Percentiles rank a stretch among this genome's conserved stretches.
Conservation (phyloP, 2,113 vertebrate genomes). For the Pontoporia blainvillei region DNA sequence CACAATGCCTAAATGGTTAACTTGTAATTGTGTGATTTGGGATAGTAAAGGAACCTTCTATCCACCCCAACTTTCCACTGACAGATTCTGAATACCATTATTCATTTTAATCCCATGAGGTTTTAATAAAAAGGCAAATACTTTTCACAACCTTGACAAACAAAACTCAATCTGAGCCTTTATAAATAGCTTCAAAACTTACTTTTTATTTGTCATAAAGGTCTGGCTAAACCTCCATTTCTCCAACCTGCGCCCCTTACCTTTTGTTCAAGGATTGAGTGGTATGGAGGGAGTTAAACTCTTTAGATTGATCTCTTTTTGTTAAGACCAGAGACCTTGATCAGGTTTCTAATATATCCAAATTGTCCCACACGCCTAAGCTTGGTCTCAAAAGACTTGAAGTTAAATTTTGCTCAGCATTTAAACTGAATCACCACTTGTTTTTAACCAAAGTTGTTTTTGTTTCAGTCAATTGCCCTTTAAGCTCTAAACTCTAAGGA, state of each 20-base stretch:
- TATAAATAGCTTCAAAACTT: slow-evolving; percentile 10
- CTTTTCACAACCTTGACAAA: slow-evolving; percentile 37
- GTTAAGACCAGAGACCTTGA: background rate
- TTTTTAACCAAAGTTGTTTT: slow-evolving; percentile 59
- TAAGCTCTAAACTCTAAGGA: slow-evolving; percentile 46
- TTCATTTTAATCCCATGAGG: background rate
- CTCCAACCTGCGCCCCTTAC: background rate
- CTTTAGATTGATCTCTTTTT: background rate
- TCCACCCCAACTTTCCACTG: background rate
- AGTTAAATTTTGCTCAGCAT: slow-evolving; percentile 13
- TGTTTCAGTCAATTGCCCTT: slow-evolving; percentile 40
- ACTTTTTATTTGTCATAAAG: background rate
- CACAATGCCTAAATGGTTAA: background rate
- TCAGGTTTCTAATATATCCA: background rate
- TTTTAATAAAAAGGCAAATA: slow-evolving; percentile 24
- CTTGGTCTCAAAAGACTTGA: slow-evolving; percentile 47
- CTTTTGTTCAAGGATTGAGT: background rate
- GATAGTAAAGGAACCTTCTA: background rate
- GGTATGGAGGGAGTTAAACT: background rate
- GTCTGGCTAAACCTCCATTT: background rate
- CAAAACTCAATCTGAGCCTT: background rate
- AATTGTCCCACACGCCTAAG: background rate
- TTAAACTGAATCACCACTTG: slow-evolving; percentile 53
- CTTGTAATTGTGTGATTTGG: background rate
- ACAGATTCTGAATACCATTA: background rate